Evolutionary conservation across 2,797 vertebrate species (phyloP), one percentile per base, ranked within the genome.

Genomic region (Microctenopoma steveboyesi): DNA sequence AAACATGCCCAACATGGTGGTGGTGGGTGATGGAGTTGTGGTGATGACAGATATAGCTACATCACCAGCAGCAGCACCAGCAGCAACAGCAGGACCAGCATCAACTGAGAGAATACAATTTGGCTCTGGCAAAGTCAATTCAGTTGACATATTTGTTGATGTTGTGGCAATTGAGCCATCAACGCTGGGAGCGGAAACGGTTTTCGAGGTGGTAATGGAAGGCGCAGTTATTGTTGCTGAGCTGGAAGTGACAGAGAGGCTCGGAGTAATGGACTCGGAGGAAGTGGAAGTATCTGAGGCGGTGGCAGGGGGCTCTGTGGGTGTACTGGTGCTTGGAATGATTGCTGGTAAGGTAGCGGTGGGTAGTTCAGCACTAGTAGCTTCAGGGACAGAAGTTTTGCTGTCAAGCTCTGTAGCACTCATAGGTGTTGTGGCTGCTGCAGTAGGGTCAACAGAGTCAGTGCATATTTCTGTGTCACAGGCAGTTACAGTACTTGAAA

Each of bases 391-490:
- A 3, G 74, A 74, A 14, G 66, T 56, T 70, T 74, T 74, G 52
- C 58, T 81, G 62, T 85, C 54, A 2, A 25, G n/a, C 55, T 78
- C 71, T 74, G 65, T 75, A 64, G 67, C 59, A 47, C 58, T 56
- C 0, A 66, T 57, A 49, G 73, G 51, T 80, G 75, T 74, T 54
- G 50, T 61, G 43, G 77, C 67, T 78, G 68, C 69, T 74, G 69
- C 51, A 28, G 70, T 27, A 15, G 76, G 9, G n/a, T 68, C 51
- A 69, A 79, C 69, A 64, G 83, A 81, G 80, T 82, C 81, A 63
- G 72, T 86, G 86, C 84, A 84, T 78, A 64, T 68, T 57, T 82
- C 83, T 72, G 77, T 30, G 11, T 87, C 81, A 59, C 83, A 43
- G 62, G 79, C 74, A 55, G 62, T 56, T 66, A 62, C 79, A 79